These are phyloP conservation scores for Heliconius melpomene DNA, from an alignment of 1,140 invertebrate genomes.

Conservation along the genomic window DNA sequence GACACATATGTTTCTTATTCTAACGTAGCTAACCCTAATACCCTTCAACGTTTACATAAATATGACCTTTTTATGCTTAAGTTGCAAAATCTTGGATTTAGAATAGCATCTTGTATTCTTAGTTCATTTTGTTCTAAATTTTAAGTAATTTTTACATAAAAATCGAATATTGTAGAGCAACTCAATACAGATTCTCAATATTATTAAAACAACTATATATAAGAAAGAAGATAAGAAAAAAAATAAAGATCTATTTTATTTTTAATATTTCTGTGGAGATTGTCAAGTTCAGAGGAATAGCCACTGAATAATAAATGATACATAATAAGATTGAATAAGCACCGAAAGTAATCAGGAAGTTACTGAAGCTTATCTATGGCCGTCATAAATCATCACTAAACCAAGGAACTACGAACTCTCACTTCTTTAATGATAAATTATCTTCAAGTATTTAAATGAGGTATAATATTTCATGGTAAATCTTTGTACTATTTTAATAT, in stretches of 20 bases:
- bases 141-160: not conserved
- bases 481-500: not conserved
- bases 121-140: not conserved
- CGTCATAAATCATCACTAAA: slow-evolving; percentile 22
- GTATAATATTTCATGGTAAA: not conserved
- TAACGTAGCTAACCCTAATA: not conserved
- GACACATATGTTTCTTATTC: not conserved
- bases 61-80: not conserved
- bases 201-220: too few relatives aligned
- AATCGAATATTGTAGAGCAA: not conserved
- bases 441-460: not conserved
- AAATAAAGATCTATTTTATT: too few relatives aligned
- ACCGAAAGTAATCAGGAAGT: slow-evolving; percentile 15
- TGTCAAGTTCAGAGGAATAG: not conserved
- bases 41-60: not conserved
- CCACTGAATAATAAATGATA: slow-evolving; percentile 1
- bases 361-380: slow-evolving; percentile 17
- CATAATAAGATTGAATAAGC: slow-evolving; percentile 2
- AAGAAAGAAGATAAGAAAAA: too few relatives aligned
- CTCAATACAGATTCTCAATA: too few relatives aligned
- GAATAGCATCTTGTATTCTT: not conserved
- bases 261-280: not conserved
- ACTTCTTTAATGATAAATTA: not conserved
- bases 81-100: not conserved
- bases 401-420: not conserved